Base-by-base conservation (phyloP, 2,888 invertebrate genomes). In the Gymnosoma rotundatum region DNA sequence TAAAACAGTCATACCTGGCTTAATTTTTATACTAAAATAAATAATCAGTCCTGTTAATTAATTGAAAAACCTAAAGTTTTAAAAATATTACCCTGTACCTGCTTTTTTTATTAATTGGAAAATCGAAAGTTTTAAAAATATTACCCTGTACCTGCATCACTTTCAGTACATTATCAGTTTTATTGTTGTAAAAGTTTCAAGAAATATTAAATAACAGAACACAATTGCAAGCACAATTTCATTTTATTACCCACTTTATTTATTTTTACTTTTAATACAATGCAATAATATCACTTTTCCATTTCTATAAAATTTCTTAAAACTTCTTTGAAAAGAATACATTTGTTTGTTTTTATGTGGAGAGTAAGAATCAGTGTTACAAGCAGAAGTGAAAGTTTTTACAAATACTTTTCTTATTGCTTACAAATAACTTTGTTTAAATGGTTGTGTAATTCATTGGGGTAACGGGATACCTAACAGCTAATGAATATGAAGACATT, bases 171-270 rank as follows among this genome's bases (percentile, higher is more conserved):
- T 14, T 16, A 16, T 16, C 6, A 54, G 75, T 66, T 52, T 80
- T 60, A 25, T 60, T 54, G 67, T 12, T 60, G 21, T 63, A 64
- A 64, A 72, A 78, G 42, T 70, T 54, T 61, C 70, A 56, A 36
- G 45, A 54, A 45, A 78, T 56, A 54, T 38, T 54, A 45, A 20
- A 56, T 45, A 73, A 50, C 16, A 73, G 66, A 56, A 64, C 50
- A 64, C 83, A 79, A 83, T 64, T 83, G 70, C 72, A 50, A 61
- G 54, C 42, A 61, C 58, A 64, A 80, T 56, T 60, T 63, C 3
- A 48, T 60, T 63, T 70, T 70, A 64, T 42, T 48, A 38, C 32
- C 20, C 20, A 32, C 21, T 36, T 14, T 60, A 64, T 38, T 54
- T n/a, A 60, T 60, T 12, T 58, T 48, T 38, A 12, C 18, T 25